Percentiles rank a stretch among this genome's conserved stretches.
Conservation (phyloP, 2,797 vertebrate species). For the Acipenser ruthenus region DNA sequence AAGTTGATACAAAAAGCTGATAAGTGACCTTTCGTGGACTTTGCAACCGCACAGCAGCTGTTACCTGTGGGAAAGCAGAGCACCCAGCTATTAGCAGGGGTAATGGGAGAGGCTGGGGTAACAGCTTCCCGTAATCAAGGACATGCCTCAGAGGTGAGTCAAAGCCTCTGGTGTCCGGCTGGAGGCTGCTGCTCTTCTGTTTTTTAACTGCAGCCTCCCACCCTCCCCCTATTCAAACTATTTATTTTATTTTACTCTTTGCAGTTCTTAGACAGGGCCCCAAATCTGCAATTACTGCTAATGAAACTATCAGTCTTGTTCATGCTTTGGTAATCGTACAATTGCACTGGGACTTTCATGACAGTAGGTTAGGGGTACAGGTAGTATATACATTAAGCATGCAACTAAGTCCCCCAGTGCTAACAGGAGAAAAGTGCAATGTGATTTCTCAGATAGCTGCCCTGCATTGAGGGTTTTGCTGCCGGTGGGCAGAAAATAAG, state of each 20-base stretch:
- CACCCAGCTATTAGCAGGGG: slow-evolving; percentile 42
- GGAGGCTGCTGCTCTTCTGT: background rate
- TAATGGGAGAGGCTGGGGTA: slow-evolving; percentile 15
- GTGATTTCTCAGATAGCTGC: background rate
- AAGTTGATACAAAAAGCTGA: slow-evolving; percentile 32
- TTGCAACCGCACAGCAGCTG: slow-evolving; percentile 52
- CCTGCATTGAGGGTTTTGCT: too few relatives aligned
- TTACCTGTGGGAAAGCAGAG: slow-evolving; percentile 50
- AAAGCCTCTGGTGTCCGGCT: background rate
- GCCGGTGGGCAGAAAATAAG: too few relatives aligned
- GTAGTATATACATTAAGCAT: background rate
- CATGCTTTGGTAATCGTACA: background rate
- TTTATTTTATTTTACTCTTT: background rate
- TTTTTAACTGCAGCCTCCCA: background rate
- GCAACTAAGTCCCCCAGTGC: background rate
- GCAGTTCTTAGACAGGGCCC: background rate
- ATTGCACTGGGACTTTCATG: background rate
- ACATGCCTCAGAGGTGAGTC: background rate
- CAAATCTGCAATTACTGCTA: background rate
- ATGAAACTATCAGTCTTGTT: slow-evolving; percentile 1
- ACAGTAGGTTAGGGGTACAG: background rate
- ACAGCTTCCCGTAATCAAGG: background rate
- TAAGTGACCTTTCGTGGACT: slow-evolving; percentile 49
- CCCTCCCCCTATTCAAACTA: background rate
- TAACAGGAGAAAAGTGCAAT: background rate